Percentiles rank a stretch among this genome's conserved stretches.
Conservation (phyloP, 2,113 vertebrate genomes). For the Chelonoidis abingdonii region DNA sequence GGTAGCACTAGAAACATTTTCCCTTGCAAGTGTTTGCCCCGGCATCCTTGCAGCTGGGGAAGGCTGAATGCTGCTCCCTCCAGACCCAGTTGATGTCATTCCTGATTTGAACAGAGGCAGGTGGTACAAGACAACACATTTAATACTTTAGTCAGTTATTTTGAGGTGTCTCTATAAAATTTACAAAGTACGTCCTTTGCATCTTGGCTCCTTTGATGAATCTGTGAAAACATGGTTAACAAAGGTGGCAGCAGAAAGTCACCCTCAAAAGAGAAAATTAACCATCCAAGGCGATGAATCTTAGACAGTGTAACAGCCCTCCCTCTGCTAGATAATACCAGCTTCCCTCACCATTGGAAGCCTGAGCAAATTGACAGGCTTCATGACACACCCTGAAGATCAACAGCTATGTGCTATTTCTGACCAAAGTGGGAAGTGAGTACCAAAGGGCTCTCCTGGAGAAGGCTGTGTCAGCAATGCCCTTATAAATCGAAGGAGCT, state of each 20-base stretch:
- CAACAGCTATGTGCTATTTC: background rate
- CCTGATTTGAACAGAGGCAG: background rate
- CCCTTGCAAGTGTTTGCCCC: constrained; percentile 1
- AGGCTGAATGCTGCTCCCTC: background rate
- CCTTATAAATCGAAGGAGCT: background rate
- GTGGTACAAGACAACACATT: constrained; percentile 6
- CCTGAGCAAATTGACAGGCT: background rate
- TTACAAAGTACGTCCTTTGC: background rate
- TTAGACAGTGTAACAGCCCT: background rate
- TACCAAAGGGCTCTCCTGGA: fast-evolving
- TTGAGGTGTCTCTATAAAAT: constrained; percentile 49
- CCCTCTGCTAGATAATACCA: background rate
- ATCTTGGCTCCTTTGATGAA: constrained; percentile 26
- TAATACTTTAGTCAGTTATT: constrained; percentile 40
- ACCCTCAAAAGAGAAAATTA: background rate
- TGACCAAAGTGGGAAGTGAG: background rate
- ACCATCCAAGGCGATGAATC: background rate
- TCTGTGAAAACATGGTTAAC: background rate
- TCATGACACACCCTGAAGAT: background rate
- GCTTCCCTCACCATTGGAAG: background rate
- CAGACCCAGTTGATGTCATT: constrained; percentile 36
- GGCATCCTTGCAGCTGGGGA: background rate
- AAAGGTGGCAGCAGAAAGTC: background rate
- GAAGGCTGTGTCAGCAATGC: background rate
- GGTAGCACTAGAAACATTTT: background rate